These are phyloP conservation scores for Cotesia typhae DNA, from an alignment of 1,140 invertebrate genomes.

Conservation along the genomic window DNA sequence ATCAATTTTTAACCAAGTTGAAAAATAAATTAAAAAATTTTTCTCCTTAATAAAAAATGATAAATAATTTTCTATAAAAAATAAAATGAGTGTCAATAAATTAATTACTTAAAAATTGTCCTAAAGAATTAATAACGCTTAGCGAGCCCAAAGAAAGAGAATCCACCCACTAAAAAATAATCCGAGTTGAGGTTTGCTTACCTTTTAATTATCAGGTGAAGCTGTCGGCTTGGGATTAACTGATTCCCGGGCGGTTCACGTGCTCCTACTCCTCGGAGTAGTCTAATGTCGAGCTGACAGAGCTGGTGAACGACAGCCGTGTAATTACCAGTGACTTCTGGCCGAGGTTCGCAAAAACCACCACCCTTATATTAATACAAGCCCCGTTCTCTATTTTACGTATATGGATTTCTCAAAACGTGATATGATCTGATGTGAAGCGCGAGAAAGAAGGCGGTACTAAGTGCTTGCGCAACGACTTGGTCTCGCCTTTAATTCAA, in stretches of 20 bases:
- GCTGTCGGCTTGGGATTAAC: conserved; percentile 21
- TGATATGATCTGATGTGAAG: conserved; percentile 41
- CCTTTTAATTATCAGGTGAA: conserved; percentile 25
- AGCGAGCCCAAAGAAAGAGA: no score
- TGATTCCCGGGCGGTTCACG: conserved; percentile 6
- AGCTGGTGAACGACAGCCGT: conserved; percentile 14
- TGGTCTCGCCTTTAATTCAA: conserved; percentile 63
- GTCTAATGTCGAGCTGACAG: neutral
- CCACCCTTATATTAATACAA: neutral
- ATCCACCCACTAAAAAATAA: neutral
- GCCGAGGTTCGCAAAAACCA: neutral
- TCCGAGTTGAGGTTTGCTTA: neutral
- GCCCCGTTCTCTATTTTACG: neutral
- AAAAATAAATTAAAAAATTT: no score
- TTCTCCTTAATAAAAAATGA: no score
- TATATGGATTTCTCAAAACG: neutral
- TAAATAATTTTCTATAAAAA: no score
- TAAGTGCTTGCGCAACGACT: conserved; percentile 59
- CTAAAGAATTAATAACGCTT: no score
- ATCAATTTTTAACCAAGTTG: no score
- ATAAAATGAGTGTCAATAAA: no score
- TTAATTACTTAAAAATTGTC: no score
- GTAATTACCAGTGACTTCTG: conserved; percentile 23
- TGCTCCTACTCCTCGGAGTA: neutral
- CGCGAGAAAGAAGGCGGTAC: conserved; percentile 55